Evolutionary conservation across 2,113 vertebrate species (phyloP), one percentile per base, ranked within the genome.

Genomic region (Nematolebias whitei): DNA sequence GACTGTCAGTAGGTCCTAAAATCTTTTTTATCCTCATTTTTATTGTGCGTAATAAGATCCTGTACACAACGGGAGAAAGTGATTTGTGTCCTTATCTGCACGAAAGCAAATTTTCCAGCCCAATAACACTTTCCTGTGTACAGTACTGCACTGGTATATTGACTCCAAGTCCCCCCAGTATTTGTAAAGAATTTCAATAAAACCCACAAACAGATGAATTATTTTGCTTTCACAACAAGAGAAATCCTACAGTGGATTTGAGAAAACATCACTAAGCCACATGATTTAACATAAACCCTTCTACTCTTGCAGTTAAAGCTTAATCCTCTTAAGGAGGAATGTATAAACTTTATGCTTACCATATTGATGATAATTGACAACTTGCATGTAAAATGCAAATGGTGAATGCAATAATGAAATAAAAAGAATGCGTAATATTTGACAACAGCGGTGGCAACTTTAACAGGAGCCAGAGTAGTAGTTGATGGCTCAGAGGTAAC

Each of bases 401-500:
- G 19, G 22, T 43, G 48, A 39, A 44, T 10, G 16, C 18, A 43
- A 13, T 8, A 1, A 63, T 52, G 55, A 7, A 45, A 11, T 1
- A 38, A 14, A 7, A 51, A 38, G 10, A 48, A 7, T n/a, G 57
- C 47, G 57, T 8, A 9, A 23, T 19, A 45, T 24, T 44, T 71
- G 49, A 63, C 48, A 14, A 54, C 4, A 19, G 2, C 32, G 10
- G 41, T 41, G 15, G 14, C 15, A 15, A 41, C 15, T 41, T 14
- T 14, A 41, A 6, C 14, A 4, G 13, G 5, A 41, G 57, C 35
- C 43, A 48, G 51, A 62, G 49, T 23, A 26, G 41, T 57, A 23
- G 65, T 69, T n/a, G 47, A 70, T 49, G 68, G 49, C 35, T 9
- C 56, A 77, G 50, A 59, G 19, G 40, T 11, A 50, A 65, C 71